Percentiles rank a stretch among this genome's conserved stretches.
Conservation (phyloP, 2,797 vertebrate genomes). For the Xiphorhynchus erythropygius region DNA sequence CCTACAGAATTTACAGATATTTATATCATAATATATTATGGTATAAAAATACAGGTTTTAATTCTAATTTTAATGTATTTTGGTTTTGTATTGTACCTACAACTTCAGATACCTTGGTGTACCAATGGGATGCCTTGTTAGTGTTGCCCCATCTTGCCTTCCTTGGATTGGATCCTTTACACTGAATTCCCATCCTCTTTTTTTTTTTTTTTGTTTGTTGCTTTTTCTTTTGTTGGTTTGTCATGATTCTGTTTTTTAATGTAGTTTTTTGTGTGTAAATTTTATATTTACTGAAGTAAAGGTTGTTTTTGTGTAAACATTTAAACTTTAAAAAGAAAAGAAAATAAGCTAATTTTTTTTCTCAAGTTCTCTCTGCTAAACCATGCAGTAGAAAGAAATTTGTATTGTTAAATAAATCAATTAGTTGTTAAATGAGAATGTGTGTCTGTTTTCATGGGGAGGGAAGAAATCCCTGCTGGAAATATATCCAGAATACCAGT, state of each 20-base stretch:
- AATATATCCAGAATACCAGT: not conserved
- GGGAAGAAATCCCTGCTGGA: not conserved
- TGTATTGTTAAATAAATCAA: slow-evolving; percentile 78
- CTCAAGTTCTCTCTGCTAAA: slow-evolving; percentile 74
- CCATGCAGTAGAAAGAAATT: slow-evolving; percentile 74
- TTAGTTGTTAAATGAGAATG: slow-evolving; percentile 75
- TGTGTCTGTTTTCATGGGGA: slow-evolving; percentile 65
- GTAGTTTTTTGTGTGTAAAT: slow-evolving; percentile 74
- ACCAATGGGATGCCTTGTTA: slow-evolving; percentile 66
- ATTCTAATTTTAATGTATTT: slow-evolving; percentile 66
- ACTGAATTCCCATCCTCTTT: slow-evolving; percentile 56
- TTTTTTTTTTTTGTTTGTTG: not conserved
- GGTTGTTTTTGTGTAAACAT: slow-evolving; percentile 74
- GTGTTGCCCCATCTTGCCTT: slow-evolving; percentile 62
- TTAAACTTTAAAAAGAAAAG: slow-evolving; percentile 70
- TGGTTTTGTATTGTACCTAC: slow-evolving; percentile 49
- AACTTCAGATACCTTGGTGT: slow-evolving; percentile 49
- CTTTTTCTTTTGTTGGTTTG: slow-evolving; percentile 18
- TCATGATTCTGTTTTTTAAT: slow-evolving; percentile 70
- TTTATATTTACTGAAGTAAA: slow-evolving; percentile 77
- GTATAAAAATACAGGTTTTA: slow-evolving; percentile 55
- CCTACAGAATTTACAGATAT: slow-evolving; percentile 59
- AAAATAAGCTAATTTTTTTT: slow-evolving; percentile 72
- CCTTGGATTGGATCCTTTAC: slow-evolving; percentile 67
- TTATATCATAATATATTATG: slow-evolving; percentile 58